These are phyloP conservation scores for Myzus persicae DNA, from an alignment of 1,140 invertebrate genomes.

Conservation along the genomic window DNA sequence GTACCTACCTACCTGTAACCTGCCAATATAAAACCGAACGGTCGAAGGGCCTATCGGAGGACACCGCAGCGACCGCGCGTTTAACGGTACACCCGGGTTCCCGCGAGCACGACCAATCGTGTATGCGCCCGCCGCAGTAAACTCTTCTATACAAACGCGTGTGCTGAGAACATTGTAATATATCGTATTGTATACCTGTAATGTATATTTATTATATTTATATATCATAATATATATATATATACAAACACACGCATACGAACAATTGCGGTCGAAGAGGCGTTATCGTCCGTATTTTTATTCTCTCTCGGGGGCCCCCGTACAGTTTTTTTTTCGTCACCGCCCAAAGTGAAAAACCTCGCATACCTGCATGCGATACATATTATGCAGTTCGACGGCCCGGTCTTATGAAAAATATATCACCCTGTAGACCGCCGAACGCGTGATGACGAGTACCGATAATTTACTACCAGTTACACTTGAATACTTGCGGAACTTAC, in stretches of 20 bases:
- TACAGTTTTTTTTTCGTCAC: background rate
- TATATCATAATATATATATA: too few species aligned
- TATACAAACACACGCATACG: too few species aligned
- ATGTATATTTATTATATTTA: constrained; percentile 4
- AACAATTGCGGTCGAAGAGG: background rate
- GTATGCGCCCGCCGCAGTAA: background rate
- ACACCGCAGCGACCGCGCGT: background rate
- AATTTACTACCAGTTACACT: background rate
- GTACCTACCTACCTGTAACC: constrained; percentile 5
- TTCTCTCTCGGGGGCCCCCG: background rate
- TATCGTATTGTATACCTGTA: background rate
- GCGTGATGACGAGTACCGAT: background rate
- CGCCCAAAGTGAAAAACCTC: background rate
- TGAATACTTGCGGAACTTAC: background rate
- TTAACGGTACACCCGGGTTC: constrained; percentile 44
- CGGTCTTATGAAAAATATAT: constrained; percentile 4
- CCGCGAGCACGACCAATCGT: constrained; percentile 28
- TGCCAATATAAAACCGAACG: background rate
- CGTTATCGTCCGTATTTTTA: background rate
- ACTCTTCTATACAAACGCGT: background rate
- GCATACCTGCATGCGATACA: background rate
- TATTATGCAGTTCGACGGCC: background rate
- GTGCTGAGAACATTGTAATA: background rate
- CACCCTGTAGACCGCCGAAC: background rate
- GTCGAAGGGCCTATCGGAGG: background rate